Conservation (phyloP, 2,888 invertebrate genomes). For the Amiota mariae region DNA sequence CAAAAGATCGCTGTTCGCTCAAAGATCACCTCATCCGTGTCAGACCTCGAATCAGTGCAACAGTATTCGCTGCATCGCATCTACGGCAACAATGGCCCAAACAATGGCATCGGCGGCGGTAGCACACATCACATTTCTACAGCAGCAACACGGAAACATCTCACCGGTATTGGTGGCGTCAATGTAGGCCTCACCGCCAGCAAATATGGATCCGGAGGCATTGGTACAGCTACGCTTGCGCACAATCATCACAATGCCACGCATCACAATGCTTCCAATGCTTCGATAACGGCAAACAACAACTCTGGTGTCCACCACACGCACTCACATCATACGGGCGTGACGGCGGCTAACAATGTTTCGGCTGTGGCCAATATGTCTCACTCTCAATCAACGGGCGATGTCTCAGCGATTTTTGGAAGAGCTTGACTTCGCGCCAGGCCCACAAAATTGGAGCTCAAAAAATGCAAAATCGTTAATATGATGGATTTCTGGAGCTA, state of each 20-base stretch:
- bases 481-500: constrained; percentile 74
- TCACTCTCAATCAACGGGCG: constrained; percentile 80
- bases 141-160: constrained; percentile 69
- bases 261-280: constrained; percentile 64
- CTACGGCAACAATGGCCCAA: constrained; percentile 63
- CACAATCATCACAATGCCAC: constrained; percentile 66
- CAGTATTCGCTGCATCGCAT: constrained; percentile 73
- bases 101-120: constrained; percentile 53
- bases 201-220: constrained; percentile 71
- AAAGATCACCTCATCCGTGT: constrained; percentile 73
- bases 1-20: constrained; percentile 72
- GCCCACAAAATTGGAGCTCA: constrained; percentile 72
- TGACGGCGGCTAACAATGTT: constrained; percentile 32
- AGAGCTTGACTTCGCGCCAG: constrained; percentile 77
- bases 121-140: constrained; percentile 60
- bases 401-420: constrained; percentile 79
- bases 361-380: constrained; percentile 72
- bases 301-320: not conserved
- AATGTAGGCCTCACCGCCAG: constrained; percentile 57
- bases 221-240: constrained; percentile 52
- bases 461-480: constrained; percentile 74
- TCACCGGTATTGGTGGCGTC: constrained; percentile 59
- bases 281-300: constrained; percentile 52
- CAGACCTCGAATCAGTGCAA: constrained; percentile 72
- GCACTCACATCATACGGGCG: constrained; percentile 28